These are phyloP conservation scores for Acropternis orthonyx DNA, from an alignment of 2,797 vertebrate species.

Conservation along the genomic window DNA sequence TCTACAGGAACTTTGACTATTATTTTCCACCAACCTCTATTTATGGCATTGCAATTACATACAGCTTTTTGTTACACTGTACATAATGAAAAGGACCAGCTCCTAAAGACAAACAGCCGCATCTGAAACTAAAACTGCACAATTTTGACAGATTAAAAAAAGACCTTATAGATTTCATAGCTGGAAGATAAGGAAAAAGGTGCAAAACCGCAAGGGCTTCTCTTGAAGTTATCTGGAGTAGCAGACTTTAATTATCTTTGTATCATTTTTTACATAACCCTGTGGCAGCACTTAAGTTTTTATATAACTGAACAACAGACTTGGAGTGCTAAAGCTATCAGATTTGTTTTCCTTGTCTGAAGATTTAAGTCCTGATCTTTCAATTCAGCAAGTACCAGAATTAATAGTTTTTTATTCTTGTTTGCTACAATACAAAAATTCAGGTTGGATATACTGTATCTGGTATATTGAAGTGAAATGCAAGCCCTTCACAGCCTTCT, in stretches of 20 bases:
- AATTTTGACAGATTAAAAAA: background rate
- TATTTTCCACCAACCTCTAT: constrained; percentile 14
- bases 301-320: background rate
- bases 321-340: background rate
- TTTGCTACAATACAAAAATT: background rate
- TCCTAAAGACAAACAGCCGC: background rate
- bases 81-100: background rate
- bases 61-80: background rate
- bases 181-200: background rate
- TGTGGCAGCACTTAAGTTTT: background rate
- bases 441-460: background rate
- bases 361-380: background rate
- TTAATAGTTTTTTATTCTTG: background rate
- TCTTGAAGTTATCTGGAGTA: background rate
- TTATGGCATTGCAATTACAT: background rate
- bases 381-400: background rate
- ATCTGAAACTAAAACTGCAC: background rate
- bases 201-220: background rate
- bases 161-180: background rate
- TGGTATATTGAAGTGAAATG: background rate
- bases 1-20: background rate
- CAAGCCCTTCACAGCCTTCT: background rate
- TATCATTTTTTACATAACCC: background rate
- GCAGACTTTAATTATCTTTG: background rate
- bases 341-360: background rate